A percentile compares a stretch with the other conserved stretches of the same genome.
These are phyloP conservation scores for Orussus abietinus DNA, from an alignment of 1,140 invertebrate species.

Conservation along the genomic window DNA sequence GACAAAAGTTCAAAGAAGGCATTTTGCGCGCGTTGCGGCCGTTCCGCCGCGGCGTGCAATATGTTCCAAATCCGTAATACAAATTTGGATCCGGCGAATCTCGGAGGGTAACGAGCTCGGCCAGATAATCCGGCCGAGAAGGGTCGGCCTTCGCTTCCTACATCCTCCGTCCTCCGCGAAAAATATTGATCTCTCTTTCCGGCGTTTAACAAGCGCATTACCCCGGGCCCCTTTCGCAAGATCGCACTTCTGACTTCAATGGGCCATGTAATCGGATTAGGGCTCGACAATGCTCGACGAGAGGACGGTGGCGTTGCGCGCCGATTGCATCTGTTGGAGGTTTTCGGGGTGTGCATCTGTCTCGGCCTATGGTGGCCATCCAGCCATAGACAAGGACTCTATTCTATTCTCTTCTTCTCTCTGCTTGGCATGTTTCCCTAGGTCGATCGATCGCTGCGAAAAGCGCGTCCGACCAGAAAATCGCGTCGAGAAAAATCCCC, in stretches of 20 bases:
- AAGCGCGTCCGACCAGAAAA: too few relatives aligned
- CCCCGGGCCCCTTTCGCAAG: conserved; percentile 45
- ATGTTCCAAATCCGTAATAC: conserved; percentile 15
- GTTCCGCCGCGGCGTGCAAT: conserved; percentile 12
- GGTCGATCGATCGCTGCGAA: too few relatives aligned
- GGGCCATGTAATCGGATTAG: conserved; percentile 53
- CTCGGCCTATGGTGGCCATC: too few relatives aligned
- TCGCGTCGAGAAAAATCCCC: too few relatives aligned
- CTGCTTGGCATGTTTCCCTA: too few relatives aligned
- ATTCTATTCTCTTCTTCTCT: too few relatives aligned
- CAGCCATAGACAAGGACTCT: too few relatives aligned
- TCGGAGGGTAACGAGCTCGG: conserved; percentile 37
- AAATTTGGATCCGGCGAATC: conserved; percentile 28
- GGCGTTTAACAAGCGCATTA: conserved; percentile 45
- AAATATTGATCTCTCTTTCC: conserved; percentile 39
- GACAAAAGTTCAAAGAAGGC: too few relatives aligned
- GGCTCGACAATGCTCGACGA: conserved; percentile 34
- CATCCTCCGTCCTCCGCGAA: conserved; percentile 23
- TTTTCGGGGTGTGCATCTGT: neutral
- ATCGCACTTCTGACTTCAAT: conserved; percentile 54
- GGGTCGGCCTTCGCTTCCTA: too few relatives aligned
- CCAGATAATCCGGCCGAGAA: conserved; percentile 32
- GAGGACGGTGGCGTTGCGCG: conserved; percentile 27
- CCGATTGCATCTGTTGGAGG: conserved; percentile 40
- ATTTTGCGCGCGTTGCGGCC: too few relatives aligned